Percentiles rank a stretch among this genome's conserved stretches.
Conservation (phyloP, 2,797 vertebrate species). For the Peromyscus nudipes region DNA sequence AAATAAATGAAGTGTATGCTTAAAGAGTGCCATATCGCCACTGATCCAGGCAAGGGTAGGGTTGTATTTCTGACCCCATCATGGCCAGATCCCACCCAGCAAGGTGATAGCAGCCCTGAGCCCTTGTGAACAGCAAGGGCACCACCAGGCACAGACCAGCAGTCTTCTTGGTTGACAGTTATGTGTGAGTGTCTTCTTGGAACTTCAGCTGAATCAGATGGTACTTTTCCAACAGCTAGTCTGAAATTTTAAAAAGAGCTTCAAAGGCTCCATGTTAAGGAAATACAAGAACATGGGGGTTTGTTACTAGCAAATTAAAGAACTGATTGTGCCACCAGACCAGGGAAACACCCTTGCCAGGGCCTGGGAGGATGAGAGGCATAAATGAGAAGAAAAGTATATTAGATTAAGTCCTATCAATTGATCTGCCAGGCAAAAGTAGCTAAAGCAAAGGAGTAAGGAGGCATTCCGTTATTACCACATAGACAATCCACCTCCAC, state of each 20-base stretch:
- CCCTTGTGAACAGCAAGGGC: background rate
- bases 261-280: background rate
- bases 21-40: background rate
- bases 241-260: background rate
- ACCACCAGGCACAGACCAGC: background rate
- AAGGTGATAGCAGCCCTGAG: background rate
- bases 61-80: background rate
- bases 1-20: background rate
- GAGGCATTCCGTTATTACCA: background rate
- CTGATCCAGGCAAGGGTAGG: background rate
- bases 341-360: background rate
- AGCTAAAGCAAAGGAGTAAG: background rate
- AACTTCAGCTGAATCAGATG: background rate
- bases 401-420: background rate
- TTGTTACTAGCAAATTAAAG: background rate
- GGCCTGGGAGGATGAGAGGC: background rate
- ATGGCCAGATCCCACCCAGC: background rate
- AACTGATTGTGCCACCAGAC: background rate
- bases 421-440: background rate
- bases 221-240: constrained; percentile 3
- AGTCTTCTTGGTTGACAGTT: background rate
- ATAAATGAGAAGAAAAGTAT: background rate
- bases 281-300: background rate
- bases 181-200: background rate
- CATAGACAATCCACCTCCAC: background rate